Percentiles rank a stretch among this genome's conserved stretches.
Conservation (phyloP, 2,797 vertebrate genomes). For the Artibeus lituratus region DNA sequence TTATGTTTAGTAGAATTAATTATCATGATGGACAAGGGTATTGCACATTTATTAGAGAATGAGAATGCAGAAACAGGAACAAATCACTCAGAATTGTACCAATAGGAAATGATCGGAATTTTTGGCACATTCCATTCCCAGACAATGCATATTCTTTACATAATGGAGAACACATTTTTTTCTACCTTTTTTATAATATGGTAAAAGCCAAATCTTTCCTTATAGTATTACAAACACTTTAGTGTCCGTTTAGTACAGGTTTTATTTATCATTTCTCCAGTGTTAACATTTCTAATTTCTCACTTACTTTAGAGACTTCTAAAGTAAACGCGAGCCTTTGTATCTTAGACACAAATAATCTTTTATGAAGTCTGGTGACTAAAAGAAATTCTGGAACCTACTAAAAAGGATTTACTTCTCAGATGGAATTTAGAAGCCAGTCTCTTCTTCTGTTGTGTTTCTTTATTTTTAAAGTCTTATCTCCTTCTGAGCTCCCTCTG, state of each 20-base stretch:
- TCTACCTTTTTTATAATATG: not conserved
- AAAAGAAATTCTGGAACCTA: constrained; percentile 12
- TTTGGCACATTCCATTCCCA: not conserved
- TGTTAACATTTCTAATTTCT: not conserved
- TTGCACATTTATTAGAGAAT: not conserved
- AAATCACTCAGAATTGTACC: not conserved
- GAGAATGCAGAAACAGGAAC: not conserved
- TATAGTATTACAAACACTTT: not conserved
- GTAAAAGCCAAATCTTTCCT: not conserved
- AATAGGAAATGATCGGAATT: not conserved
- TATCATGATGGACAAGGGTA: not conserved
- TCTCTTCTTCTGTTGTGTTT: not conserved
- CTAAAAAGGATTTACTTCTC: not conserved
- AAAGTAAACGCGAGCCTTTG: not conserved
- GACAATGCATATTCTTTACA: not conserved
- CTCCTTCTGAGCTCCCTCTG: not conserved
- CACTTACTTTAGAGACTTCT: not conserved
- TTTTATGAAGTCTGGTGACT: not conserved
- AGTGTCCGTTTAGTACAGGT: not conserved
- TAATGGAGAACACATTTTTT: not conserved
- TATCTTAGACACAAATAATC: constrained; percentile 3
- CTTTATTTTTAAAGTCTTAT: not conserved
- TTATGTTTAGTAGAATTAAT: not conserved
- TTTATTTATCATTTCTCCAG: not conserved
- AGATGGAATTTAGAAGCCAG: not conserved